Evolutionary conservation across 92 coral and sea anemone species (phyloP), one percentile per base, ranked within the genome.

Genomic region (Epizoanthus rinbou): DNA sequence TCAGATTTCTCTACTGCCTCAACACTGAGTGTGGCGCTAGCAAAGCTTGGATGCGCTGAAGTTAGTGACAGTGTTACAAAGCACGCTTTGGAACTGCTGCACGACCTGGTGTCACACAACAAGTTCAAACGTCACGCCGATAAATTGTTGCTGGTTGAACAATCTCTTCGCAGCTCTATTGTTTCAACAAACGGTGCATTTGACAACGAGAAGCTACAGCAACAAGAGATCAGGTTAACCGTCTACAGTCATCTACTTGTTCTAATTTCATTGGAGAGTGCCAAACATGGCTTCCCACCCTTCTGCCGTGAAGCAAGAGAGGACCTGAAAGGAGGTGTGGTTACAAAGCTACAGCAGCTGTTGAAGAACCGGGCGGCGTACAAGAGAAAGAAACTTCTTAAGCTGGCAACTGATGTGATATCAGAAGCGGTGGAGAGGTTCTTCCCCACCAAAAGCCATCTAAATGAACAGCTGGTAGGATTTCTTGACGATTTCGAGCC

Each of bases 31-130:
- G 45, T 74, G 22, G 21, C 57, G 11, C 64, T 74, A 21, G 80
- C 80, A 10, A 74, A 74, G 53, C 80, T 74, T 25, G 47, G 63
- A 22, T 74, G 80, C 57, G 64, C 80, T 28, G 15, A 45, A 24
- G 13, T 74, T 14, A 13, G 50, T 28, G 33, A 74, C 47, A 24
- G 24, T 24, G 64, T 74, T 43, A 74, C 80, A 13, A 56, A 39
- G 18, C 64, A 74, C 37, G 67, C 80, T 75, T 21, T 75, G 1
- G 80, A 56, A 41, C 59, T 75, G 17, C 13, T 75, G 28, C 47
- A 15, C 6, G 31, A 75, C 22, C 25, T 75, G 16, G 67, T 75
- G 16, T 75, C 54, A 57, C 80, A 41, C 33, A 75, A 75, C 5
- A 75, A 75, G 5, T 24, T 57, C 14, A 39, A 21, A 3, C 52